These are phyloP conservation scores for Desmophyllum pertusum DNA, from an alignment of 92 coral and sea anemone species.

Conservation along the genomic window DNA sequence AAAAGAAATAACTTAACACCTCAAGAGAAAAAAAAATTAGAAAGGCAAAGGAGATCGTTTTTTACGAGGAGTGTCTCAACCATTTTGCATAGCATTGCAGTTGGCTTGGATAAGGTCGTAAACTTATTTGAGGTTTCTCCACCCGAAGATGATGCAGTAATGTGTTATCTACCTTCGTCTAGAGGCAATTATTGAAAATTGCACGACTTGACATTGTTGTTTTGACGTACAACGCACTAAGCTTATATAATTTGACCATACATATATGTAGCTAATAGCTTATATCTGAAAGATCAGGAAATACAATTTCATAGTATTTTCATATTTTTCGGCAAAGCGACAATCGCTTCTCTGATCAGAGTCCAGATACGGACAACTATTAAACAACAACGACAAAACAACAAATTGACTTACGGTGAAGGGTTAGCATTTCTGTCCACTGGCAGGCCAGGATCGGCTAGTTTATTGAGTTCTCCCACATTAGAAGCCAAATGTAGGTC, in stretches of 20 bases:
- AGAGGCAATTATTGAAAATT: neutral
- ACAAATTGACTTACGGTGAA: conserved; percentile 59
- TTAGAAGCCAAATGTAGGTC: conserved; percentile 69
- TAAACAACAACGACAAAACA: neutral
- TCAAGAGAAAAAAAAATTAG: too few relatives aligned
- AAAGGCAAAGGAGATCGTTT: too few relatives aligned
- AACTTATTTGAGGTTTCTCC: neutral
- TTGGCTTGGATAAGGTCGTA: too few relatives aligned
- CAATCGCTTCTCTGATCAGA: neutral
- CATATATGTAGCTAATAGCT: too few relatives aligned
- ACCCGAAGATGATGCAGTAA: neutral
- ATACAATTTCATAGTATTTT: neutral
- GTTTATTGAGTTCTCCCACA: conserved; percentile 69
- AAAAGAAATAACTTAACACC: too few relatives aligned
- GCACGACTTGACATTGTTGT: too few relatives aligned
- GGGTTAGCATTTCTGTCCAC: conserved; percentile 65
- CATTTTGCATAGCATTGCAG: neutral
- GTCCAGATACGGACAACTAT: too few relatives aligned
- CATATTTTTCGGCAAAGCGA: neutral
- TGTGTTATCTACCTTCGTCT: too few relatives aligned
- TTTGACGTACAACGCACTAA: too few relatives aligned
- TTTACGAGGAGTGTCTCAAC: too few relatives aligned
- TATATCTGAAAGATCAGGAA: neutral
- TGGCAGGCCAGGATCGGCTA: conserved; percentile 61
- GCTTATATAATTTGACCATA: too few relatives aligned